Evolutionary conservation across 1,140 invertebrate species (phyloP), one percentile per base, ranked within the genome.

Genomic region (Orius insidiosus): DNA sequence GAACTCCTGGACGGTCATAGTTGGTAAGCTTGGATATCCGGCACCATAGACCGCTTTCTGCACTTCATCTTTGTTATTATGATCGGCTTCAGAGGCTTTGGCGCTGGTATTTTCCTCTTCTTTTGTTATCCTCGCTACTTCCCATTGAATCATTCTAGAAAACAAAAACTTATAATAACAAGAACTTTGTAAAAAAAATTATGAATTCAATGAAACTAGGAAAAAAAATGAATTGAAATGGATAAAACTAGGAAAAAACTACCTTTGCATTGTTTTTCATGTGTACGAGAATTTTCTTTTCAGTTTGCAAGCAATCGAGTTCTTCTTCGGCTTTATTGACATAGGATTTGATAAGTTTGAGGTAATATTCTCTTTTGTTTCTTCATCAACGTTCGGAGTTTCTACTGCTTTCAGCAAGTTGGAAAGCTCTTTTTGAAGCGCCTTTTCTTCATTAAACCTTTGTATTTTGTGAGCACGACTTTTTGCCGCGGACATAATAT

Each of bases 41-140:
- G 79, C 65, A 5, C 95, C 95, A 68, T 78, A 95, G 2, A 98
- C 85, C 50, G 87, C 72, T 63, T 96, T 97, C 64, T 97, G 90
- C 0, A 84, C 49, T 32, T 74, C 75, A 65, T 92, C 80, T 55
- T 78, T 77, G 93, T 94, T 19, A 98, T 88, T 41, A 97, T 92
- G 49, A 97, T 84, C 1, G 93, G 87, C 60, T 80, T 76, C n/a
- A 90, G 58, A 4, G 79, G 75, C 48, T 53, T 56, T n/a, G 53
- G 47, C 9, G 46, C 52, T 18, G 47, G 39, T 52, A 38, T 45
- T 39, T 55, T 54, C 19, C 36, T 15, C 45, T 55, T 55, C 10
- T 24, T 19, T 46, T 39, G 13, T 44, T 37, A n/a, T 49, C 52
- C 43, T 56, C 54, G 9, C 36, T 43, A 2, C 34, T 45, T 3